Evolutionary conservation across 2,797 vertebrate species (phyloP).

Genomic region (Poecile montanus): DNA sequence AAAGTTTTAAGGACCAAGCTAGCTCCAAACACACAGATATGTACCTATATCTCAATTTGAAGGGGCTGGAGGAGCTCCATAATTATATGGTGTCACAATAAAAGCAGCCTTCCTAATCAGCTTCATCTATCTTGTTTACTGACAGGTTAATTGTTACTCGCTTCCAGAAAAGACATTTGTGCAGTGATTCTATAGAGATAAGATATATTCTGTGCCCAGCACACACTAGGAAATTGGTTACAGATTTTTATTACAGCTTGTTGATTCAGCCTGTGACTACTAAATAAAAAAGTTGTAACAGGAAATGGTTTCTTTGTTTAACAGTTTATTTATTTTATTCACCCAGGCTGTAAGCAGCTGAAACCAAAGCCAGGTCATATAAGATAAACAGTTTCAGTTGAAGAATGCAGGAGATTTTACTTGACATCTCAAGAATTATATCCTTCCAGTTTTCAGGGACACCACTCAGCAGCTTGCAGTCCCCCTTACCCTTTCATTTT

Average conservation of each 20-base stretch:
- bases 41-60: background rate
- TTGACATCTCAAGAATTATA: background rate
- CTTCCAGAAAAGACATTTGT: background rate
- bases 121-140: background rate
- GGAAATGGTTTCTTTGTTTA: background rate
- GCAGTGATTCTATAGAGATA: background rate
- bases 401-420: background rate
- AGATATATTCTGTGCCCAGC: background rate
- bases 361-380: background rate
- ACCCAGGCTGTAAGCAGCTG: background rate
- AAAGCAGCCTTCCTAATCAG: background rate
- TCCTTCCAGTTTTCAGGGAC: background rate
- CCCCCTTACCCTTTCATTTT: background rate
- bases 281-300: background rate
- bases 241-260: background rate
- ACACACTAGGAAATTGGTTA: background rate
- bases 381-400: background rate
- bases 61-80: background rate
- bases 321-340: background rate
- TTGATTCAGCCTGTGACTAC: background rate
- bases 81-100: fast-evolving
- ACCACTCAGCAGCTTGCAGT: background rate
- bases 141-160: background rate
- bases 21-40: background rate
- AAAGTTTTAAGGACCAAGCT: background rate